Evolutionary conservation across 2,113 vertebrate genomes (phyloP), one percentile per base, ranked within the genome.

Genomic region (Paratilapia polleni): DNA sequence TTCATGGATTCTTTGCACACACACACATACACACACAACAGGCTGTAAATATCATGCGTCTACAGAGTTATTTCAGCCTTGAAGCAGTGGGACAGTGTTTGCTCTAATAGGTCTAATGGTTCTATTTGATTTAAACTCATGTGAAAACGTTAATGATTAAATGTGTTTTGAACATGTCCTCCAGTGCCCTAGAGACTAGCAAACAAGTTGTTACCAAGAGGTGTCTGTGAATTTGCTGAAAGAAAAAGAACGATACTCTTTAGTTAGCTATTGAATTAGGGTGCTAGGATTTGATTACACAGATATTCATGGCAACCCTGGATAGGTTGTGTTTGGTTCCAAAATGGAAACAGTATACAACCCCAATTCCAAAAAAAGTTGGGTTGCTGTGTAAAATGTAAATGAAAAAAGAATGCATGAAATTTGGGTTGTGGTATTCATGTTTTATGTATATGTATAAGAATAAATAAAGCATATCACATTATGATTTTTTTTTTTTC

Each of bases 81-180:
- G 17, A 19, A 49, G 73, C 78, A 74, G 15, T 20, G 24, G 43
- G 83, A 83, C 63, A 9, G n/a, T 81, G 61, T 85, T 90, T 86
- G 26, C 54, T 15, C 8, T 83, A 56, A 88, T 43, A 57, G 36
- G 47, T 66, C 14, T 56, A 82, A 80, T 76, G 78, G 58, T 34
- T 87, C 59, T 41, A 84, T 87, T 92, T 76, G 60, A 88, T 89
- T 91, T 88, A 59, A 85, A 84, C 9, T 84, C 58, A 78, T 81
- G 82, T 88, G 81, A 90, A 60, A 60, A 74, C 0, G 12, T 86
- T 80, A 86, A 80, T 84, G 78, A 83, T 85, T 89, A 75, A 85
- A 81, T 22, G 24, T 59, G 57, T 62, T 85, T 88, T 73, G 24
- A 47, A 66, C 38, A 43, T 54, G 41, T 47, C 41, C 38, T 52